Evolutionary conservation across 2,888 invertebrate genomes (phyloP).

Genomic region (Andrena dorsata): DNA sequence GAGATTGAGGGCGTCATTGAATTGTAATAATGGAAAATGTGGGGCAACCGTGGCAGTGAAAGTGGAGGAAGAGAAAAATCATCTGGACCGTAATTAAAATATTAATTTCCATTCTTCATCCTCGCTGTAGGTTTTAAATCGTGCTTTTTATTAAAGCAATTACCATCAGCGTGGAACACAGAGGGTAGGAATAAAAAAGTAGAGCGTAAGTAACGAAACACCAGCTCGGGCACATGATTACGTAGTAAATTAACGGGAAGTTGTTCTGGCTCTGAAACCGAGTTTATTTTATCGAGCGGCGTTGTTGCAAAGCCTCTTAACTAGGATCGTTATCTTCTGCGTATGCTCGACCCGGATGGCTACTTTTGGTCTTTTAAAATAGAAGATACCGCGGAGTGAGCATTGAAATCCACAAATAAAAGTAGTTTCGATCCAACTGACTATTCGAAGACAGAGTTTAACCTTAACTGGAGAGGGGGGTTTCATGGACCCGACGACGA

Average conservation of each 20-base stretch:
- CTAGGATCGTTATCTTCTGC: constrained; percentile 51
- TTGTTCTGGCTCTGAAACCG: constrained; percentile 33
- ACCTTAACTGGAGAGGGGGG: too few relatives aligned
- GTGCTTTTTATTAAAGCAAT: constrained; percentile 40
- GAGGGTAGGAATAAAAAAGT: constrained; percentile 3
- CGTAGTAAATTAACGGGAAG: constrained; percentile 44
- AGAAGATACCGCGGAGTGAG: background rate
- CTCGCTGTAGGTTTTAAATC: background rate
- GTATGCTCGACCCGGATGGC: constrained; percentile 28
- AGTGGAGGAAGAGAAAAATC: too few relatives aligned
- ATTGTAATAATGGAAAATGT: too few relatives aligned
- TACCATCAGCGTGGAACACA: constrained; percentile 13
- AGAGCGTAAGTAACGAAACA: constrained; percentile 33
- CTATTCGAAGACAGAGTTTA: too few relatives aligned
- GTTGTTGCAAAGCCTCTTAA: constrained; percentile 55
- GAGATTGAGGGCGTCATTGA: too few relatives aligned
- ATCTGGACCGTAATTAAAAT: background rate
- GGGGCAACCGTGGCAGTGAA: too few relatives aligned
- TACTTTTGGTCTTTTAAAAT: constrained; percentile 26
- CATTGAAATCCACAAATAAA: background rate
- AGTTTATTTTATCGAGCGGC: constrained; percentile 55
- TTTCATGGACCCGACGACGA: too few relatives aligned
- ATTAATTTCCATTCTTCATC: constrained; percentile 6
- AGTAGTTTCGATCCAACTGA: too few relatives aligned
- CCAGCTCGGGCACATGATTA: constrained; percentile 33